phyloP scores from a whole-genome alignment of 37 sponge, comb jelly and placozoan genomes.

The Halichondria panicea region DNA sequence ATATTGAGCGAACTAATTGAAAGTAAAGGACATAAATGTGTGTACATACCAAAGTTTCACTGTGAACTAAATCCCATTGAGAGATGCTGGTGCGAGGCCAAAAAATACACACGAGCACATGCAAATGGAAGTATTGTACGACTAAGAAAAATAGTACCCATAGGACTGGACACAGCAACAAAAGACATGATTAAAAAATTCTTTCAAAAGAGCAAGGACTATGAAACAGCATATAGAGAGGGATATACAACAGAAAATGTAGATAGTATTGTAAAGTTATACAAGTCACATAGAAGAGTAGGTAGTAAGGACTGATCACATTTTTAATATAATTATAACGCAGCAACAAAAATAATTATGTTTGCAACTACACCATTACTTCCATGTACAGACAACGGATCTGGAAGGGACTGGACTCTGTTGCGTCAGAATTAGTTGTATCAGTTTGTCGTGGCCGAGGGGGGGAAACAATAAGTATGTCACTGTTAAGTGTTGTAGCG shows the following conservation, averaged over 20 bases:
- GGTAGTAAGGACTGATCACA: not conserved
- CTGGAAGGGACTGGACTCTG: too few species aligned
- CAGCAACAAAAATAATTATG: too few species aligned
- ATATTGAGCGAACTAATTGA: conserved; percentile 24
- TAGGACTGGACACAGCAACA: not conserved
- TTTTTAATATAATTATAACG: too few species aligned
- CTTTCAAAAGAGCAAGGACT: not conserved
- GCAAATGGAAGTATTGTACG: conserved; percentile 36
- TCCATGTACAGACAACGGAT: too few species aligned
- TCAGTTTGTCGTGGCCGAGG: too few species aligned
- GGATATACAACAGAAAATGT: conserved; percentile 2
- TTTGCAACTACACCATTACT: too few species aligned
- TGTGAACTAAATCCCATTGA: conserved; percentile 60
- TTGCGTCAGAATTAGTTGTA: too few species aligned
- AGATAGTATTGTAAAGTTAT: not conserved
- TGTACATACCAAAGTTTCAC: too few species aligned
- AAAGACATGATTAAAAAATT: conserved; percentile 11
- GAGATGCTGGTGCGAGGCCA: not conserved
- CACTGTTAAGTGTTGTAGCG: too few species aligned
- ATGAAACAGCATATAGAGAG: conserved; percentile 7
- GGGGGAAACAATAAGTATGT: too few species aligned
- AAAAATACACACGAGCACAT: conserved; percentile 12
- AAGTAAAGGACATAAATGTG: conserved; percentile 33
- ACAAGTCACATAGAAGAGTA: conserved; percentile 17
- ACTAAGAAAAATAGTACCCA: conserved; percentile 14